Percentiles rank a stretch among this genome's conserved stretches.
phyloP scores from a whole-genome alignment of 2,113 vertebrate genomes.

The Poicephalus gulielmi region DNA sequence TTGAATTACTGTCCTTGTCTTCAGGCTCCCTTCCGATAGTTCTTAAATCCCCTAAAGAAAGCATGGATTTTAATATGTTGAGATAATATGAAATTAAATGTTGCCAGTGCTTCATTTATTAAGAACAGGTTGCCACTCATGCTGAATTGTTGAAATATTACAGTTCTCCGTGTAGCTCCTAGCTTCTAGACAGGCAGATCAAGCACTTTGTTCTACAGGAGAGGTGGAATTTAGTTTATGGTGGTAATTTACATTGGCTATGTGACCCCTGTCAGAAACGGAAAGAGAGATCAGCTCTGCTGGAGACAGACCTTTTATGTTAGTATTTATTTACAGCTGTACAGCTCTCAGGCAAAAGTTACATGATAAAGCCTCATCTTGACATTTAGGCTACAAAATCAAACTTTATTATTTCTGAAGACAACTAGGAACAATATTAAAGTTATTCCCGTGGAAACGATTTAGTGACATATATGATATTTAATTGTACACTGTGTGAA shows the following conservation, averaged over 20 bases:
- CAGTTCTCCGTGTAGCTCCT: background rate
- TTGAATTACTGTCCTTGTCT: background rate
- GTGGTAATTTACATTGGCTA: conserved; percentile 59
- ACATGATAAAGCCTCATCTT: background rate
- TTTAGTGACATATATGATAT: background rate
- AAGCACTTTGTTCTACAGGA: conserved; percentile 38
- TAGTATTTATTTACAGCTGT: conserved; percentile 42
- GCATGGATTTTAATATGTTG: background rate
- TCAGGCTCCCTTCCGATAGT: background rate
- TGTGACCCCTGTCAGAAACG: conserved; percentile 61
- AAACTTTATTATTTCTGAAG: background rate
- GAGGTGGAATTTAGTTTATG: conserved; percentile 57
- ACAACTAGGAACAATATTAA: background rate
- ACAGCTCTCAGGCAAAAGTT: background rate
- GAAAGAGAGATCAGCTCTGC: conserved; percentile 56
- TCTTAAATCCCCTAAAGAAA: background rate
- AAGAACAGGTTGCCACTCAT: conserved; percentile 35
- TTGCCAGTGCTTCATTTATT: background rate
- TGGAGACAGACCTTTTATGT: conserved; percentile 60
- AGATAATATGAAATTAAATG: background rate
- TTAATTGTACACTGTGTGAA: fast-evolving
- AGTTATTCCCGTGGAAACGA: background rate
- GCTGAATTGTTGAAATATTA: conserved; percentile 25
- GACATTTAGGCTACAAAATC: background rate
- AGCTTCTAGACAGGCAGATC: conserved; percentile 18